A percentile compares a stretch with the other conserved stretches of the same genome.
Evolutionary conservation across 2,113 vertebrate species (phyloP).

Genomic region (Panthera uncia): DNA sequence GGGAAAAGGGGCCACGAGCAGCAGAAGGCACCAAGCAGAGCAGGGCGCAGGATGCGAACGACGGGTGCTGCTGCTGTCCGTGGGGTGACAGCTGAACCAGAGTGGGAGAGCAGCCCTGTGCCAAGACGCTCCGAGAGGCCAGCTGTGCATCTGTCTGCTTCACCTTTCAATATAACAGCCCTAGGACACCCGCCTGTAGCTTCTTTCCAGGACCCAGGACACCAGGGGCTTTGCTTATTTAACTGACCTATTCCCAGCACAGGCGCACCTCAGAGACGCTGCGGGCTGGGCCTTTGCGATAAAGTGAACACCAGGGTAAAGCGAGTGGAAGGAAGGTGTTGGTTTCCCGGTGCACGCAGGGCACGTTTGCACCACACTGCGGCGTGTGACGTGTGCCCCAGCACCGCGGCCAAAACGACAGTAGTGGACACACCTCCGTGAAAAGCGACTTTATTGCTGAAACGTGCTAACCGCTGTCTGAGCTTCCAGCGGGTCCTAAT

Average conservation of each 20-base stretch:
- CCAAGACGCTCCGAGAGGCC: background rate
- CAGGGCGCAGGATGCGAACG: background rate
- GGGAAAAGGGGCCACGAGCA: background rate
- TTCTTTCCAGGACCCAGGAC: background rate
- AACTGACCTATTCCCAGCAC: background rate
- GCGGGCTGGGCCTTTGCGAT: background rate
- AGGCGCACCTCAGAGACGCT: background rate
- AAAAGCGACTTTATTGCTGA: background rate
- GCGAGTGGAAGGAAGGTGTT: background rate
- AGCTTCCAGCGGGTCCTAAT: background rate
- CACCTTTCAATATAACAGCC: no score
- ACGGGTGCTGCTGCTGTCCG: background rate
- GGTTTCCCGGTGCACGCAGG: background rate
- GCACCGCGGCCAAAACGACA: no score
- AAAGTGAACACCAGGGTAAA: background rate
- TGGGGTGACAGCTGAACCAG: background rate
- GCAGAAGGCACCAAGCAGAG: background rate
- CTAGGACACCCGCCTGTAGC: background rate
- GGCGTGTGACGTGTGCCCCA: background rate
- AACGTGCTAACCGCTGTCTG: background rate
- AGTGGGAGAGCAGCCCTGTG: background rate
- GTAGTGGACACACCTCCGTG: fast-evolving
- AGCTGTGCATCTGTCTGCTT: fast-evolving
- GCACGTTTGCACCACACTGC: fast-evolving
- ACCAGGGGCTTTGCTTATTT: background rate